Base-by-base conservation (phyloP, 2,888 invertebrate species). In the Anorthoa munda region DNA sequence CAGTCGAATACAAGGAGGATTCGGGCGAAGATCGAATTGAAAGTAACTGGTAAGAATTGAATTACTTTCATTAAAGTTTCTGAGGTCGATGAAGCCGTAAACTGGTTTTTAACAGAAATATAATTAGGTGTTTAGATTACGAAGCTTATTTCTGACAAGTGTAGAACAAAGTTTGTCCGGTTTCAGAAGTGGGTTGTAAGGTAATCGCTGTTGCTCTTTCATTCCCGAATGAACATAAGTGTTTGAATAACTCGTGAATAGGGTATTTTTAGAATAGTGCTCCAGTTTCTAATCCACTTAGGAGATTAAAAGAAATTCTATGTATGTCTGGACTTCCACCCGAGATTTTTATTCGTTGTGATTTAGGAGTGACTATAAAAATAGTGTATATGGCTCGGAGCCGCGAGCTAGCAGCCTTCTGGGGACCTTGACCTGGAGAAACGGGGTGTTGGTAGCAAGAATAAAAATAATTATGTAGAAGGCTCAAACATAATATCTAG, bases 231-330 rank as follows among this genome's bases (percentile, higher is more conserved):
- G 61, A 77, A 58, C 53, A 26, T 46, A n/a, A 63, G 56, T 70
- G 23, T 70, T 58, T 61, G 53, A 60, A 56, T 72, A 55, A 66
- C 53, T 26, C 51, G 46, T 81, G 58, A 77, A 73, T 66, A 56
- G 45, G 51, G 53, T 72, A 66, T 64, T 69, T 74, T 69, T 31
- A 56, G 74, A 48, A 50, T 45, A 51, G 69, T 26, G 64, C 48
- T 77, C 58, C 69, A 77, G 60, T 81, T 80, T 66, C 64, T 71
- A 61, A 69, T 77, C 68, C 82, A 74, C 74, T 81, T 45, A 69
- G 66, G 31, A 84, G 48, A 84, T 81, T 74, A 72, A 74, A 82
- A 75, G 65, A 73, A 75, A 71, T 78, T 72, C 69, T 50, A 74
- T 72, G 66, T 74, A 48, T 46, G 59, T 68, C 31, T 68, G n/a